These are phyloP conservation scores for Saimiri boliviensis DNA, from an alignment of 2,113 vertebrate species.

Conservation along the genomic window DNA sequence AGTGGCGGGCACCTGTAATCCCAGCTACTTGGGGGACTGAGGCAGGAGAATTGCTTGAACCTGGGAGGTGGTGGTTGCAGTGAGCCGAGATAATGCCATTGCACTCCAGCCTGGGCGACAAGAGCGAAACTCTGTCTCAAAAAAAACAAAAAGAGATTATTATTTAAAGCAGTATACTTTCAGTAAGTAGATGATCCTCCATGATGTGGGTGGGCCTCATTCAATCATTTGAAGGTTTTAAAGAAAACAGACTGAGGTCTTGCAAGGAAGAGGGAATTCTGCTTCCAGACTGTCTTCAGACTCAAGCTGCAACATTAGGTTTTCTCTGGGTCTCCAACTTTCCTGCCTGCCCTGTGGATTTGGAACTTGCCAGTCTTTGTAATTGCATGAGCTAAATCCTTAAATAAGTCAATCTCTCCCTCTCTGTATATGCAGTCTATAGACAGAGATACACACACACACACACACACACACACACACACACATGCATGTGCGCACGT, in stretches of 20 bases:
- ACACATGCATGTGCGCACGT: too few species aligned
- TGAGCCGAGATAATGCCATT: too few species aligned
- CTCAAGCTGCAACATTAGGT: background rate
- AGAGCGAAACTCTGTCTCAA: too few species aligned
- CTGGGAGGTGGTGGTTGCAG: too few species aligned
- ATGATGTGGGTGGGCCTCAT: background rate
- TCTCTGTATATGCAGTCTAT: background rate
- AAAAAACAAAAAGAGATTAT: background rate
- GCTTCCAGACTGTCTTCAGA: background rate
- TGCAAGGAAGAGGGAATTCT: background rate
- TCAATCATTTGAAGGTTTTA: background rate
- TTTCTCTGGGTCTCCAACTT: background rate
- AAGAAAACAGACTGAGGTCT: background rate
- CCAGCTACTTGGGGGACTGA: too few species aligned
- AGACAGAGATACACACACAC: background rate
- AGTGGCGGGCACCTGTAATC: too few species aligned
- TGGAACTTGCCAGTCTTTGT: background rate
- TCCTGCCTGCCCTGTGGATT: background rate
- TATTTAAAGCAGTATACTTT: background rate
- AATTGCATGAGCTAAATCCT: background rate
- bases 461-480: too few species aligned
- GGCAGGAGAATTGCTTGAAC: too few species aligned
- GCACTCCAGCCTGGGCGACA: too few species aligned
- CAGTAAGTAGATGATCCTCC: background rate
- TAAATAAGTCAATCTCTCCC: background rate